Evolutionary conservation across 2,113 vertebrate genomes (phyloP).

Genomic region (Oreochromis niloticus): DNA sequence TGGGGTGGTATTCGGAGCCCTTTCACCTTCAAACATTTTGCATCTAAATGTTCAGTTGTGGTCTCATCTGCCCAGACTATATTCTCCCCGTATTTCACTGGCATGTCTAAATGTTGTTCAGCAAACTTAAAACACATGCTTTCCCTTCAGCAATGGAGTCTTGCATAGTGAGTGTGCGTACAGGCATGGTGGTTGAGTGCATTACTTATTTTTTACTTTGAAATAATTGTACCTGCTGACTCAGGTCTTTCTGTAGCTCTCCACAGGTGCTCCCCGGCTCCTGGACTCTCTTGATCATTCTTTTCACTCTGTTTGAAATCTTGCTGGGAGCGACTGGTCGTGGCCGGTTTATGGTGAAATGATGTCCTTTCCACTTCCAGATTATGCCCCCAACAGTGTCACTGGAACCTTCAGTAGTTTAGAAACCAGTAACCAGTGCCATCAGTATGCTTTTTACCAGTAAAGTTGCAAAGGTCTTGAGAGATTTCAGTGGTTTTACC

Average conservation of each 20-base stretch:
- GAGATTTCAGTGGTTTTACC: not conserved
- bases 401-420: not conserved
- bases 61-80: rapidly evolving
- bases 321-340: not conserved
- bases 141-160: not conserved
- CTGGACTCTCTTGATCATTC: not conserved
- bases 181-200: not conserved
- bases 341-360: rapidly evolving
- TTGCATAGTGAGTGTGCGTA: not conserved
- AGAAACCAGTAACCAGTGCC: not conserved
- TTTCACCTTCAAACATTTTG: not conserved
- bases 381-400: not conserved
- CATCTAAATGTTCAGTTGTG: not conserved
- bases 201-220: not conserved
- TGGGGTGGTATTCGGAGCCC: not conserved
- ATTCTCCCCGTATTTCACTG: not conserved
- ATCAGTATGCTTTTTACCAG: not conserved
- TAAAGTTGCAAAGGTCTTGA: not conserved
- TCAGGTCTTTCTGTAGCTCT: not conserved
- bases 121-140: not conserved
- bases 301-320: not conserved
- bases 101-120: not conserved
- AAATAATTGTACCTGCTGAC: not conserved
- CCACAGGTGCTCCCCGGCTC: not conserved
- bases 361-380: not conserved